phyloP scores from a whole-genome alignment of 1,140 invertebrate species.

The Alviniconcha marisindica region DNA sequence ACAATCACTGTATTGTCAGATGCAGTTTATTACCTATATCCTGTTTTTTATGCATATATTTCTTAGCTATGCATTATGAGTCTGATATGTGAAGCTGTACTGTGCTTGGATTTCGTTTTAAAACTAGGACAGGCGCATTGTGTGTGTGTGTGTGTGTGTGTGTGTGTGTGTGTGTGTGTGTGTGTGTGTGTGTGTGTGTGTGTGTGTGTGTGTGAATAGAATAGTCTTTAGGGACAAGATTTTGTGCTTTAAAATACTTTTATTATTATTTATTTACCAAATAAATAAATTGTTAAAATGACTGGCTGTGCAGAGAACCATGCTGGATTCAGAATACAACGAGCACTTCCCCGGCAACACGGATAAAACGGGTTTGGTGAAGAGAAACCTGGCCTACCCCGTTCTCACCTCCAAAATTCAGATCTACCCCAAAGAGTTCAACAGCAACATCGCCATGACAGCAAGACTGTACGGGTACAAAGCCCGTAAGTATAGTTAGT shows the following conservation, averaged over 20 bases:
- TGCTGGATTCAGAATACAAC: slow-evolving; percentile 36
- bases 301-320: slow-evolving; percentile 22
- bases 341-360: background rate
- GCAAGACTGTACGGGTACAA: slow-evolving; percentile 32
- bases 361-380: background rate
- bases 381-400: slow-evolving; percentile 24
- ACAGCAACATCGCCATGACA: slow-evolving; percentile 18
- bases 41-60: too few species aligned
- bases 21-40: too few species aligned
- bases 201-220: slow-evolving; percentile 23
- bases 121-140: background rate
- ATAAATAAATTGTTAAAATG: too few species aligned
- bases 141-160: background rate
- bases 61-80: too few species aligned
- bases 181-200: slow-evolving; percentile 6
- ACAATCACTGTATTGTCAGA: too few species aligned
- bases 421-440: background rate
- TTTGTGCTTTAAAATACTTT: too few species aligned
- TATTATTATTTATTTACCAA: too few species aligned
- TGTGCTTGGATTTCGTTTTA: too few species aligned
- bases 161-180: background rate
- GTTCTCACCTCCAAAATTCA: slow-evolving; percentile 25
- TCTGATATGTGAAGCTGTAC: too few species aligned
- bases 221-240: too few species aligned
- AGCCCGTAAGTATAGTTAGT: slow-evolving; percentile 20